phyloP scores from a whole-genome alignment of 2,113 vertebrate species.

The Oreocharis arfaki region DNA sequence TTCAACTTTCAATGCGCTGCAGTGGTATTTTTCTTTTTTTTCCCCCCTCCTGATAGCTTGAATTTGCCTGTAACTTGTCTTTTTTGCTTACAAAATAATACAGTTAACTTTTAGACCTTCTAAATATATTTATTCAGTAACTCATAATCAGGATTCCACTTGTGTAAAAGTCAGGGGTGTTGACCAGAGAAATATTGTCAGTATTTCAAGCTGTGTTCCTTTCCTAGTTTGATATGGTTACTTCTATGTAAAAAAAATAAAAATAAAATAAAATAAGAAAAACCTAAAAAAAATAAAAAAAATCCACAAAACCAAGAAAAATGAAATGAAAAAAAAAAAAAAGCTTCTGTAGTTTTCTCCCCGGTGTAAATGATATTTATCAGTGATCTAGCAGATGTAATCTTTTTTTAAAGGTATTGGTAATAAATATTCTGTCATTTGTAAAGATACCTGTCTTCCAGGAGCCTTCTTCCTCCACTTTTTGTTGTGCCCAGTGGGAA shows the following conservation, averaged over 20 bases:
- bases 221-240: slow-evolving; percentile 75
- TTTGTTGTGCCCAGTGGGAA: neutral
- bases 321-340: slow-evolving; percentile 27
- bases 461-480: slow-evolving; percentile 57
- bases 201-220: slow-evolving; percentile 77
- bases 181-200: slow-evolving; percentile 71
- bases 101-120: slow-evolving; percentile 66
- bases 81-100: slow-evolving; percentile 65
- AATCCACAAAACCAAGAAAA: slow-evolving; percentile 61
- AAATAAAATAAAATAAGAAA: neutral
- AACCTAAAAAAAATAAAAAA: slow-evolving; percentile 1
- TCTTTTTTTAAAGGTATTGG: slow-evolving; percentile 81
- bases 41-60: slow-evolving; percentile 61
- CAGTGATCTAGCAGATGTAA: slow-evolving; percentile 77
- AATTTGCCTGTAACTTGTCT: slow-evolving; percentile 64
- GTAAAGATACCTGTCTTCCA: slow-evolving; percentile 74
- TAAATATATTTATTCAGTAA: slow-evolving; percentile 68
- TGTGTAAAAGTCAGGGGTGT: slow-evolving; percentile 71
- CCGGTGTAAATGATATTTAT: slow-evolving; percentile 75
- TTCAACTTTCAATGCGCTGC: slow-evolving; percentile 53
- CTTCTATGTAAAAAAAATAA: slow-evolving; percentile 72
- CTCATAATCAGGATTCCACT: slow-evolving; percentile 71
- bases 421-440: slow-evolving; percentile 84
- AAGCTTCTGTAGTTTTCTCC: slow-evolving; percentile 70
- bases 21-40: neutral